Conservation (phyloP, 2,797 vertebrate genomes). For the Peromyscus attwateri region DNA sequence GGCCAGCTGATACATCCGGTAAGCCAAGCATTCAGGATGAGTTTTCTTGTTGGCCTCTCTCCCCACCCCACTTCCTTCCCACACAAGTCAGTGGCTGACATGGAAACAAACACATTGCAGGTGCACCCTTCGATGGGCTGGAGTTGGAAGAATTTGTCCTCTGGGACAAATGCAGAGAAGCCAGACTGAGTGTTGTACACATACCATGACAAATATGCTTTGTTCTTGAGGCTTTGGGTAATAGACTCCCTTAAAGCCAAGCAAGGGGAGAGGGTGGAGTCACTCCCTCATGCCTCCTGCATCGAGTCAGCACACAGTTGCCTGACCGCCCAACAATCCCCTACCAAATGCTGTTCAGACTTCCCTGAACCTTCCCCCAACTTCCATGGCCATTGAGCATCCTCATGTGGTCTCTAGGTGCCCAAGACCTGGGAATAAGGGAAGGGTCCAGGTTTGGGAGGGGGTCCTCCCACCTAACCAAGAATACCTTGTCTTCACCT, state of each 20-base stretch:
- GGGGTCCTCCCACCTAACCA: too few relatives aligned
- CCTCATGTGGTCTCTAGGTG: not conserved
- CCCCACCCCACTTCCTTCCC: not conserved
- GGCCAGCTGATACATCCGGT: not conserved
- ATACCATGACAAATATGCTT: not conserved
- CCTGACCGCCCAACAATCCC: not conserved
- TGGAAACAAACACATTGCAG: not conserved
- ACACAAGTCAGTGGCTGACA: not conserved
- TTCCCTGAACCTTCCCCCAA: too few relatives aligned
- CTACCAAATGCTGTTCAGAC: not conserved
- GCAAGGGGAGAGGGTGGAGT: not conserved
- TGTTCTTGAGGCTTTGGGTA: not conserved
- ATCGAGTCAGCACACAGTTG: not conserved
- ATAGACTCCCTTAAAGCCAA: not conserved
- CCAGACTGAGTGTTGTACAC: not conserved
- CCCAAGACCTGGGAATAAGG: too few relatives aligned
- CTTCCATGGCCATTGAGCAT: fast-evolving
- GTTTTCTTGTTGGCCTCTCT: not conserved
- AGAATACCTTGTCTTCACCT: not conserved
- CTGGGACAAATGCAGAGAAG: not conserved
- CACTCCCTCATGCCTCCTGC: not conserved
- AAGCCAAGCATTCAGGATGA: not conserved
- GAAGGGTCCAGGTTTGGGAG: too few relatives aligned
- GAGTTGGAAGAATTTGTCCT: not conserved
- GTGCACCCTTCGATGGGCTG: not conserved